Evolutionary conservation across 2,113 vertebrate species (phyloP), one percentile per base, ranked within the genome.

Genomic region (Xenopus laevis): DNA sequence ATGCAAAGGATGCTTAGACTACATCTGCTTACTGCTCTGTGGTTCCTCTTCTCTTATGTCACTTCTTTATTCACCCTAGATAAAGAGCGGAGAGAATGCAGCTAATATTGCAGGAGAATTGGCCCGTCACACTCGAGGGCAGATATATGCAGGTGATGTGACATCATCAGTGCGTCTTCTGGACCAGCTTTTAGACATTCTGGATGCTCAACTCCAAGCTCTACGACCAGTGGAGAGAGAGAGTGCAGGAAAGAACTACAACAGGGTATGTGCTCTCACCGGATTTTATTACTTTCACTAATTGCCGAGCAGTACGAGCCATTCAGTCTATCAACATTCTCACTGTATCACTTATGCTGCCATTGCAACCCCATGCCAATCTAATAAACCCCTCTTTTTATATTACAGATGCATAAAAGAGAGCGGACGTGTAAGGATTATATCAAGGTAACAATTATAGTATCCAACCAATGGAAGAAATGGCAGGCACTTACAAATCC

Each of bases 11-110:
- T 13, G 17, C 11, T 7, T 18, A 12, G 33, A 12, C 21, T 12
- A 12, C 10, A 47, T 47, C 16, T 8, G 4, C 52, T 4, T 53
- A 6, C 52, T 53, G 52, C 16, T 53, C 18, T 11, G 9, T 13
- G 9, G 18, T 1, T 46, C 65, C 23, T 9, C 47, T 45, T 17
- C n/a, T 30, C 52, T 59, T 1, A 23, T 58, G 15, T 23, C 12
- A 33, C n/a, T 2, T 23, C 10, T 18, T 68, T 21, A 67, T 13
- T 15, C 45, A n/a, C n/a, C n/a, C 30, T 82, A 98, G 96, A 98
- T 98, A 79, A 98, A 96, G 83, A 98, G 95, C 0, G 96, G 96
- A 2, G 96, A 98, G 87, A 98, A 98, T 0, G 95, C 96, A 0
- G 95, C 95, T 53, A 96, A 94, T 85, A 97, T 98, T 10, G 96